Evolutionary conservation across 2,797 vertebrate species (phyloP).

Genomic region (Spinus olivaceus): DNA sequence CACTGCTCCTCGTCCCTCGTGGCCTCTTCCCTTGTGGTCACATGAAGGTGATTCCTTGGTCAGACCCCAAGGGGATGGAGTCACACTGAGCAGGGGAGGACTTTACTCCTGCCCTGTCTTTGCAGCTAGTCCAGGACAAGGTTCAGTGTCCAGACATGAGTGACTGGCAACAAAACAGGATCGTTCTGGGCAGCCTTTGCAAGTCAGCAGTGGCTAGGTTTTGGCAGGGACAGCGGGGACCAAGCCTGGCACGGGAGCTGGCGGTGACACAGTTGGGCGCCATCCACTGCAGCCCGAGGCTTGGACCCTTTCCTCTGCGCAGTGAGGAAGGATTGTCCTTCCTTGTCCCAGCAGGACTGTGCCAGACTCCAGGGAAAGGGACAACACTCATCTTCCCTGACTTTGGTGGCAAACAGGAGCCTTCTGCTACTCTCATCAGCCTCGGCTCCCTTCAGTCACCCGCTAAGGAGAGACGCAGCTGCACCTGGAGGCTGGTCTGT

Average conservation of each 20-base stretch:
- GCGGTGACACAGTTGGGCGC: neutral
- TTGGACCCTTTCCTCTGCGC: neutral
- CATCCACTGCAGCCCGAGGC: neutral
- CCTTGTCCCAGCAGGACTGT: neutral
- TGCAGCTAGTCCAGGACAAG: constrained; percentile 24
- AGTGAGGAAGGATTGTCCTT: neutral
- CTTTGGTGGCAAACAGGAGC: neutral
- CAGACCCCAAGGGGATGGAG: neutral
- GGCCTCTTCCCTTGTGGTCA: neutral
- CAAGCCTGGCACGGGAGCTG: neutral
- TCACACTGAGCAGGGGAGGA: neutral
- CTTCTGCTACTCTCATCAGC: neutral
- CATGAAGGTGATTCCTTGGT: neutral
- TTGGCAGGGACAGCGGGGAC: neutral
- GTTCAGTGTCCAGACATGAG: neutral
- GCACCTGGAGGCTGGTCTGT: neutral
- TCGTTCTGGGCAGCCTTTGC: neutral
- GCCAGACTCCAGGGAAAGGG: neutral
- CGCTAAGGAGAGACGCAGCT: accelerated
- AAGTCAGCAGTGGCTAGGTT: constrained; percentile 12
- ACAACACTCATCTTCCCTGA: neutral
- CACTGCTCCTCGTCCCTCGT: neutral
- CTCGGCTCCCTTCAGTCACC: neutral
- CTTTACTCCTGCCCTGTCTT: neutral
- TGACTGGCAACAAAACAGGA: neutral